A percentile compares a stretch with the other conserved stretches of the same genome.
These are phyloP conservation scores for Denticeps clupeoides DNA, from an alignment of 2,797 vertebrate genomes.

Conservation along the genomic window DNA sequence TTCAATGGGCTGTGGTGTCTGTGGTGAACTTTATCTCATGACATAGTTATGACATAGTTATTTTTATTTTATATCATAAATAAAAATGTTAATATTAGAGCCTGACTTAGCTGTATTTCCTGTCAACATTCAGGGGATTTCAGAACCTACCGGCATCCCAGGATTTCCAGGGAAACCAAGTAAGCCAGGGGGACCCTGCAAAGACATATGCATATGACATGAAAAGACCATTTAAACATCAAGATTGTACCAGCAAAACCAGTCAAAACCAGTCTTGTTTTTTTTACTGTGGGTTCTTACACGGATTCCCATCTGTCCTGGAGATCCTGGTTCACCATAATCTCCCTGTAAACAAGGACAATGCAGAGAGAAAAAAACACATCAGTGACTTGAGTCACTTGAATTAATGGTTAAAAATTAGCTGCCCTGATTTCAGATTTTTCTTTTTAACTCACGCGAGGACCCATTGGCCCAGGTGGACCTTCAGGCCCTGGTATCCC, in stretches of 20 bases:
- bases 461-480: conserved; percentile 71
- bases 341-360: conserved; percentile 64
- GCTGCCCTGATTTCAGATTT: not conserved
- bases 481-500: conserved; percentile 91
- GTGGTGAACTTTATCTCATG: no score
- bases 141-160: conserved; percentile 82
- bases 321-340: conserved; percentile 65
- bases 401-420: not conserved
- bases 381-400: not conserved
- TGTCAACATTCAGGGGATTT: no score
- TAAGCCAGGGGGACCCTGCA: conserved; percentile 75
- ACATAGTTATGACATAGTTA: no score
- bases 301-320: conserved; percentile 83
- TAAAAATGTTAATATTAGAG: no score
- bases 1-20: no score
- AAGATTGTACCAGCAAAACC: not conserved
- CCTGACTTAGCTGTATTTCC: no score
- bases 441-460: conserved; percentile 60
- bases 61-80: no score
- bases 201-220: conserved; percentile 23
- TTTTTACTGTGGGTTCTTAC: conserved; percentile 50
- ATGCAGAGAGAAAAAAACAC: not conserved
- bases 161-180: conserved; percentile 87
- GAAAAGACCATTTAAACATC: no score
- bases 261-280: not conserved